Base-by-base conservation (phyloP, 2,888 invertebrate species). In the Clostera curtula region DNA sequence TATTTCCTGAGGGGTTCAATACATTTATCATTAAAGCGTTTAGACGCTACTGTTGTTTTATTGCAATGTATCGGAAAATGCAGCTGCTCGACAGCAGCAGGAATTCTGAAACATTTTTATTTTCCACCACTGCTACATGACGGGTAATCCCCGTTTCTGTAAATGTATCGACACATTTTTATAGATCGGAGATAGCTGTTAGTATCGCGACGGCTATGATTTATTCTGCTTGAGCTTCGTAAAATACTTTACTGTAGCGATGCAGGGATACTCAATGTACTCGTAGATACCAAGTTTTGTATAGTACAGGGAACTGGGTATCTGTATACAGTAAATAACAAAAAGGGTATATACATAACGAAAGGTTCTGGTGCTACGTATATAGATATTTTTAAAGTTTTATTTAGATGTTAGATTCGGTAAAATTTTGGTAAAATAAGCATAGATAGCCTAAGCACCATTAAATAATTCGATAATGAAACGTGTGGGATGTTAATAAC, bases 101-200 rank as follows among this genome's bases (percentile, higher is more conserved):
- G n/a, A 14, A 22, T 22, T 14, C 22, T 14, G 14, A 14, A 22
- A 22, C 22, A 14, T 10, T 22, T 22, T 12, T 7, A 11, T 20
- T 22, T 9, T 14, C 22, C 13, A 6, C 21, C 12, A 12, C 6
- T 13, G 13, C 22, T 13, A n/a, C 22, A 2, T 8, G 3, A 6
- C 22, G 14, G 22, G 14, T 22, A 22, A 22, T 22, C 22, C 22
- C 5, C 18, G 3, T 8, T 5, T 14, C 22, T 22, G 13, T 14
- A 14, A 13, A 12, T 13, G 22, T 20, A 12, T 12, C 20, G n/a
- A 12, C 20, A 13, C 14, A 7, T 10, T 22, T 22, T 15, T 15
- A 15, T 23, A 10, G 14, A 8, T 23, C 14, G 15, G 23, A 10
- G 3, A n/a, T n/a, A n/a, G n/a, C n/a, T n/a, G 10, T 3, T 6